Evolutionary conservation across 2,888 invertebrate species (phyloP), one percentile per base, ranked within the genome.

Genomic region (Marasmarcha lunaedactyla): DNA sequence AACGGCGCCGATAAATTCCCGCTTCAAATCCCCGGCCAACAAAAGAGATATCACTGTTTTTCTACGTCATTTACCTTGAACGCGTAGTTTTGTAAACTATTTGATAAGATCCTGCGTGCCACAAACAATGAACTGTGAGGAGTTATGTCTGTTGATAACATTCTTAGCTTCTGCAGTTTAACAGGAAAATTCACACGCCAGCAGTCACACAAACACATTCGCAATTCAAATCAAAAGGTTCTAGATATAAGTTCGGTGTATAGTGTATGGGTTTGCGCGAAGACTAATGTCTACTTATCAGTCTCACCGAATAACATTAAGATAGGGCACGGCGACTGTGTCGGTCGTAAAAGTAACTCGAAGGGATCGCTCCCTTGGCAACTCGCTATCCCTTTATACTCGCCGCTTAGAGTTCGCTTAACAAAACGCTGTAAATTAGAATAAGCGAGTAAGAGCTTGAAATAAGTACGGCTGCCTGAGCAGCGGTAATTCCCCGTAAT

Each of bases 241-340:
- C 35, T 40, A 5, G 20, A 20, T 20, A 20, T 20, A 5, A 20
- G 7, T 5, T 7, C 7, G 20, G 20, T 5, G 3, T 3, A 20
- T 20, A 20, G 20, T 20, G 3, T 20, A 20, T 7, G 20, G 20
- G 20, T 7, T 3, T 7, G 20, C 3, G 20, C 20, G 20, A 20
- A 7, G 37, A 38, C 38, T 40, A 43, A 41, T 63, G 62, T 66
- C 65, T 63, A 53, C 63, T 60, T 61, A 59, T 60, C 59, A 58
- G 62, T 59, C 63, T 67, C 67, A 74, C 59, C 63, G 68, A 67
- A 74, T 74, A 72, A 72, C 68, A 76, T 42, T 42, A 76, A 69
- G 76, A 76, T 77, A 74, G 72, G 71, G 64, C 62, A 12, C 38
- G 14, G n/a, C 57, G 64, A 67, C 68, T 64, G 67, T 61, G 62